Percentiles rank a stretch among this genome's conserved stretches.
Conservation (phyloP, 2,797 vertebrate genomes). For the Spinus olivaceus region DNA sequence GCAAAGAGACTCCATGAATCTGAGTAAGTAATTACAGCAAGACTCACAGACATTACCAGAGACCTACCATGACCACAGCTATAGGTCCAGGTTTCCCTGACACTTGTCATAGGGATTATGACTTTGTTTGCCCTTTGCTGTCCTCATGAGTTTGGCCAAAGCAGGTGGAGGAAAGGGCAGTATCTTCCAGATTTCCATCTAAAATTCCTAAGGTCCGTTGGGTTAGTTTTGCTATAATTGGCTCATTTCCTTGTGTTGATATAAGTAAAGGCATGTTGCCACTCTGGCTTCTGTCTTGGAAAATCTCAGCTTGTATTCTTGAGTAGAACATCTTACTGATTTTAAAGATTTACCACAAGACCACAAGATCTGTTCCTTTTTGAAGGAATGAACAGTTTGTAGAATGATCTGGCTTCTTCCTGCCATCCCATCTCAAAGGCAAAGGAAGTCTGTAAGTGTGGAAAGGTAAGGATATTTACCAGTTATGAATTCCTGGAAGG, state of each 20-base stretch:
- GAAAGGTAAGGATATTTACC: neutral
- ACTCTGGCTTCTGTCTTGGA: conserved; percentile 45
- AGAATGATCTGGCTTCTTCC: neutral
- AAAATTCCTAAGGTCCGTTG: neutral
- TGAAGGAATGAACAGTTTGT: neutral
- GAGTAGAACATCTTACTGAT: neutral
- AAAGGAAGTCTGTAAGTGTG: neutral
- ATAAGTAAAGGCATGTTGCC: conserved; percentile 15
- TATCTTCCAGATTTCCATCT: neutral
- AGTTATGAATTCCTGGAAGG: conserved; percentile 2
- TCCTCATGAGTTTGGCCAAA: neutral
- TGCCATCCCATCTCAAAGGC: neutral
- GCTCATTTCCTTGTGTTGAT: conserved; percentile 6
- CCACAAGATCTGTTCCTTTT: neutral
- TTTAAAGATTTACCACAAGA: neutral
- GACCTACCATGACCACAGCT: neutral
- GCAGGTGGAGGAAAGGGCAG: neutral
- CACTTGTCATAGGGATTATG: neutral
- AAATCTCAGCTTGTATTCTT: conserved; percentile 27
- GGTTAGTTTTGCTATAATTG: neutral
- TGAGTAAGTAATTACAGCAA: neutral
- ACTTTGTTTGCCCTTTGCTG: neutral
- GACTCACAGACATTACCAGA: neutral
- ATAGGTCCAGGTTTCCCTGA: neutral
- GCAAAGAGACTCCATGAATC: neutral